Base-by-base conservation (phyloP, 2,888 invertebrate species). In the Maniola hyperantus region DNA sequence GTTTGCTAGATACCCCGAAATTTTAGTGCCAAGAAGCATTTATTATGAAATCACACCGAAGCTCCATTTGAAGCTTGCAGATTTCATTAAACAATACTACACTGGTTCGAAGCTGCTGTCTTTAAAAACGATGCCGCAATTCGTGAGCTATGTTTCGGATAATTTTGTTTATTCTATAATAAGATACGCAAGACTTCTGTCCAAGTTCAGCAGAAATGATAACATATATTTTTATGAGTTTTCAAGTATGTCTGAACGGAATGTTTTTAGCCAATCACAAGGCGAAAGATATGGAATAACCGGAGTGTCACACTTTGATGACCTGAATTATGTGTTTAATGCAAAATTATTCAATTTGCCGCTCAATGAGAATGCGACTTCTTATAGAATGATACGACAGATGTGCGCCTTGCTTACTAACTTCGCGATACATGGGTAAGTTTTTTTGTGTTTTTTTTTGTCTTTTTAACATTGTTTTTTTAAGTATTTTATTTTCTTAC, bases 351-450 rank as follows among this genome's bases (percentile, higher is more conserved):
- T 72, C 2, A 77, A 80, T 42, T 44, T 85, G 34, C 76, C 76
- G 2, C 50, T 84, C 6, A 79, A 80, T 53, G 81, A 77, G 18
- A 72, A 70, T 33, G 77, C 74, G 15, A 77, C 76, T 62, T 81
- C 81, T 26, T 82, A 80, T 59, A 72, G 79, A 15, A 74, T 87
- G 67, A 73, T 88, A 2, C 74, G 81, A 46, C 77, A 82, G 13
- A 78, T 75, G 0, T 84, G 83, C 68, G 66, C 73, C 0, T 64
- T 85, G 1, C 85, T 87, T 39, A 83, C 82, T 0, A 87, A 87
- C 68, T 87, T 87, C 53, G 85, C 84, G 1, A 84, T 83, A 73
- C 80, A 76, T 67, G 85, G 87, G 87, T 87, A 68, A 82, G 84
- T 11, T 11, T 36, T 18, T 4, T 15, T n/a, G n/a, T n/a, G n/a